Evolutionary conservation across 2,113 vertebrate genomes (phyloP).

Genomic region (Rostratula benghalensis): DNA sequence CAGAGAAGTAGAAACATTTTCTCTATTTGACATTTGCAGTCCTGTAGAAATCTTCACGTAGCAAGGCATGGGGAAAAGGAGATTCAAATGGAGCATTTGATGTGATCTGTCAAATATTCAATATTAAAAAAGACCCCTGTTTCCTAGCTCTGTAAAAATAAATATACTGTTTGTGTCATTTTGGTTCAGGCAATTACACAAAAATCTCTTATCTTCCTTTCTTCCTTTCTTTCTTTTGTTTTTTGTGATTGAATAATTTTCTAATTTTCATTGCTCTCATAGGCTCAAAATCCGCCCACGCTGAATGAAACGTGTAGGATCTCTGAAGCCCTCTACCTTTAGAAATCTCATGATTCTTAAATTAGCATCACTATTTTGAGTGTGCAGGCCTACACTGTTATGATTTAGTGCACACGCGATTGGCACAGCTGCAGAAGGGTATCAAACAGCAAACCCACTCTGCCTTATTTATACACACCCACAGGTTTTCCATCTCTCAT

Average conservation of each 20-base stretch:
- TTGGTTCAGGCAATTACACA: not conserved
- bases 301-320: not conserved
- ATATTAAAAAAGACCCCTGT: not conserved
- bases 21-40: not conserved
- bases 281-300: not conserved
- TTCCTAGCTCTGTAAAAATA: not conserved
- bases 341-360: not conserved
- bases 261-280: not conserved
- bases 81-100: not conserved
- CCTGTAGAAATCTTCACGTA: not conserved
- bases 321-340: not conserved
- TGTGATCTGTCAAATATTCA: not conserved
- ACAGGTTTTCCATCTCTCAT: not conserved
- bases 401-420: not conserved
- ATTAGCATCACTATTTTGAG: not conserved
- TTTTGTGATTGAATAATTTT: not conserved
- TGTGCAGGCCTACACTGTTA: not conserved
- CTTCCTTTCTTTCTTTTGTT: not conserved
- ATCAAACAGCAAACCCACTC: not conserved
- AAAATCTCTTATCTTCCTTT: not conserved
- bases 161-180: not conserved
- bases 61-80: not conserved
- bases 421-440: slow-evolving; percentile 1
- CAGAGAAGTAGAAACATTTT: not conserved
- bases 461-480: not conserved